phyloP scores from a whole-genome alignment of 2,797 vertebrate species.

The Pseudochirops corinnae region DNA sequence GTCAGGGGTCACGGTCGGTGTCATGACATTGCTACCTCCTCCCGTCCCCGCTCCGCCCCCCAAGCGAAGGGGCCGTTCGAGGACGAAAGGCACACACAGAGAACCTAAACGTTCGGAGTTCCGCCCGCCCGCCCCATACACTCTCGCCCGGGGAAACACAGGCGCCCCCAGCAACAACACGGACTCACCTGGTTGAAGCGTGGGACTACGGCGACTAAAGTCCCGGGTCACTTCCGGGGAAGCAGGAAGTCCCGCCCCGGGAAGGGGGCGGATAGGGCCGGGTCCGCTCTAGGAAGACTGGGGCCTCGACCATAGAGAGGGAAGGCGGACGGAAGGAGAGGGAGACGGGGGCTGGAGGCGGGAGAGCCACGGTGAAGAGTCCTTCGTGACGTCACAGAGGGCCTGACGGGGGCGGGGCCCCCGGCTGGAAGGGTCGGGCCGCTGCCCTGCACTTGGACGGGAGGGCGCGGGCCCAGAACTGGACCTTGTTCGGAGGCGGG shows the following conservation, averaged over 20 bases:
- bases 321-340: neutral
- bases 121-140: neutral
- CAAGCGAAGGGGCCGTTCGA: fast-evolving
- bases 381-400: neutral
- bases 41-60: too few relatives aligned
- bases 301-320: neutral
- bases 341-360: neutral
- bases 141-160: neutral
- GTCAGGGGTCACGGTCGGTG: neutral
- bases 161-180: neutral
- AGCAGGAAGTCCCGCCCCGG: neutral
- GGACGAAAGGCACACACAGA: neutral
- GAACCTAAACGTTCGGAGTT: too few relatives aligned
- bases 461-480: too few relatives aligned
- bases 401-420: neutral
- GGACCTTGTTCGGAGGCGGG: neutral
- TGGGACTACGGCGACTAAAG: neutral
- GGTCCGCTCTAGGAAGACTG: neutral
- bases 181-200: neutral
- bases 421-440: neutral
- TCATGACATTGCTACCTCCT: neutral
- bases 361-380: neutral
- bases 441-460: neutral
- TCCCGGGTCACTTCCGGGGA: too few relatives aligned
- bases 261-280: neutral